Percentiles rank a stretch among this genome's conserved stretches.
These are phyloP conservation scores for Nephrotoma flavescens DNA, from an alignment of 2,888 invertebrate genomes.

Conservation along the genomic window DNA sequence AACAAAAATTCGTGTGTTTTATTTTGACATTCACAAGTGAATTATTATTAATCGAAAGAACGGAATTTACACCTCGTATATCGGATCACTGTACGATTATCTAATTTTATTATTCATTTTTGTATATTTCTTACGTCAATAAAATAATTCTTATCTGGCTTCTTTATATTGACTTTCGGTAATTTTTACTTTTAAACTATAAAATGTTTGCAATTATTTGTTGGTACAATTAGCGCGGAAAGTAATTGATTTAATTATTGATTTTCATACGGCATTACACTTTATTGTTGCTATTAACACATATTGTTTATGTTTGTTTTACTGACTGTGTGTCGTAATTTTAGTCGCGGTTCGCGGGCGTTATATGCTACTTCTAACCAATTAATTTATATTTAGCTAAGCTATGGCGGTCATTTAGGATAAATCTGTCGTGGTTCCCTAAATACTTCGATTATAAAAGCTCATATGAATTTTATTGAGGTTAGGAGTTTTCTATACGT, in stretches of 20 bases:
- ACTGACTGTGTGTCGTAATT: too few species aligned
- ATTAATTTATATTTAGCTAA: too few species aligned
- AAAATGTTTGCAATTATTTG: background rate
- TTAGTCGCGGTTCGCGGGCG: too few species aligned
- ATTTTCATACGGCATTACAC: background rate
- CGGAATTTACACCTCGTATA: background rate
- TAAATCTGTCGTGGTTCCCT: too few species aligned
- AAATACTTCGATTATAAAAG: too few species aligned
- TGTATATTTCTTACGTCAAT: background rate
- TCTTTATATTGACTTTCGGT: background rate
- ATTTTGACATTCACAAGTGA: background rate
- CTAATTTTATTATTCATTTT: background rate
- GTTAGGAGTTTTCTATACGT: too few species aligned
- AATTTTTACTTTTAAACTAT: background rate
- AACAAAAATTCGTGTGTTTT: background rate
- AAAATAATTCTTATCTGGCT: background rate
- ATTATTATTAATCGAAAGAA: background rate
- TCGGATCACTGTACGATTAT: background rate
- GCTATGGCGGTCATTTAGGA: too few species aligned
- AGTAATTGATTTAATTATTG: background rate
- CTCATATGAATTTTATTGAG: too few species aligned
- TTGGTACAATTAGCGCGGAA: background rate
- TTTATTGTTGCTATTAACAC: background rate
- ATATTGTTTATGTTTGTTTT: background rate
- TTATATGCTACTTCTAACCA: too few species aligned